phyloP scores from a whole-genome alignment of 2,888 invertebrate species.

The Clitarchus hookeri region DNA sequence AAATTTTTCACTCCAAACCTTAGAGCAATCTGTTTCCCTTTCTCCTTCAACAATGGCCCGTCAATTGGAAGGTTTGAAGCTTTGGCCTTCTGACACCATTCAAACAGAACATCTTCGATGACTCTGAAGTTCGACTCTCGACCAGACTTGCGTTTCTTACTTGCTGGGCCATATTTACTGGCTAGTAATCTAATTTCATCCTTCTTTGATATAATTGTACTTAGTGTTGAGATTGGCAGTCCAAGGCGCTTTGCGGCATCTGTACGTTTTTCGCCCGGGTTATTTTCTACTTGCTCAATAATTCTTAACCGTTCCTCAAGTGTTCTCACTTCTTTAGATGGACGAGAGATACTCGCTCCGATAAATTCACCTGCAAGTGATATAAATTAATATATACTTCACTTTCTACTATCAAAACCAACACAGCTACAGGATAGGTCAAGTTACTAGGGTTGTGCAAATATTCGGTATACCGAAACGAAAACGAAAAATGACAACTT shows the following conservation, averaged over 20 bases:
- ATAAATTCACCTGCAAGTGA: too few relatives aligned
- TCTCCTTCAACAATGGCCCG: background rate
- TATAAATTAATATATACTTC: too few relatives aligned
- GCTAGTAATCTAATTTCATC: background rate
- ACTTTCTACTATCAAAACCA: too few relatives aligned
- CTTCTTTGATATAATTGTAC: background rate
- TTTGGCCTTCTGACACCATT: conserved; percentile 16
- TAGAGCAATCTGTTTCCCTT: background rate
- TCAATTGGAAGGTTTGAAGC: conserved; percentile 10
- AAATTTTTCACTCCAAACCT: background rate
- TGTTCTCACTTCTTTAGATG: too few relatives aligned
- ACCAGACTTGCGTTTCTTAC: background rate
- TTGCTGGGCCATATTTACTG: background rate
- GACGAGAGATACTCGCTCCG: too few relatives aligned
- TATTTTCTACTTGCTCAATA: background rate
- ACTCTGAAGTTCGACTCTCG: conserved; percentile 11
- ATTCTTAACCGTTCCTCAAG: background rate
- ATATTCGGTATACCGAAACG: too few relatives aligned
- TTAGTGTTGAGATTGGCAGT: background rate
- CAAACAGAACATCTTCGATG: background rate
- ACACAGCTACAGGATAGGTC: too few relatives aligned
- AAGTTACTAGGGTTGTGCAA: too few relatives aligned
- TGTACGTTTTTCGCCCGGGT: background rate
- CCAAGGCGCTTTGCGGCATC: background rate
- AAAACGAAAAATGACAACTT: too few relatives aligned